phyloP scores from a whole-genome alignment of 2,113 vertebrate genomes.

The Onychostruthus taczanowskii region DNA sequence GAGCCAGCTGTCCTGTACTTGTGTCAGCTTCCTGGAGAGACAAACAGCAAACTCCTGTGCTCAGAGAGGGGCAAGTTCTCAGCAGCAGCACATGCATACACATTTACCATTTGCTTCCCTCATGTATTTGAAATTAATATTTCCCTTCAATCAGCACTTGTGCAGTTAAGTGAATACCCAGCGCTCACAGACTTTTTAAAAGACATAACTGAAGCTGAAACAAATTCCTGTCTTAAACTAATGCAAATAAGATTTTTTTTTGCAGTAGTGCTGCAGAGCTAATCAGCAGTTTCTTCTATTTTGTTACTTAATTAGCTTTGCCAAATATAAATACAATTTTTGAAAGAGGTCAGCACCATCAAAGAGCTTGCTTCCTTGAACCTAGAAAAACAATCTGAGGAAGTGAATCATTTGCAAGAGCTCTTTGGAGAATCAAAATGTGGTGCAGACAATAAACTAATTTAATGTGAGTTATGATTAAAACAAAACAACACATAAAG shows the following conservation, averaged over 20 bases:
- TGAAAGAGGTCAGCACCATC: constrained; percentile 33
- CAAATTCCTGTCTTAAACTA: neutral
- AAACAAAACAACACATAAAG: constrained; percentile 52
- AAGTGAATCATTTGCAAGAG: neutral
- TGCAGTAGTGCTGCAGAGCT: neutral
- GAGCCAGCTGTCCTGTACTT: neutral
- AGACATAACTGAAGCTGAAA: neutral
- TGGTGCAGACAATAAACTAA: neutral
- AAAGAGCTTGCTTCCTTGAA: neutral
- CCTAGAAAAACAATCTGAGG: neutral
- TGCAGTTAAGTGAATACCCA: neutral
- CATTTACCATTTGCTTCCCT: neutral
- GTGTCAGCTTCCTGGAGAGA: neutral
- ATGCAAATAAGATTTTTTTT: neutral
- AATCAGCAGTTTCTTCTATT: constrained; percentile 36
- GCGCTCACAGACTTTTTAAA: neutral
- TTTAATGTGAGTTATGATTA: constrained; percentile 50
- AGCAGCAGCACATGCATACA: neutral
- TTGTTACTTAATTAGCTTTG: constrained; percentile 36
- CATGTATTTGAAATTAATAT: neutral
- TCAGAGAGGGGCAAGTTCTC: neutral
- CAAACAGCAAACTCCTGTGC: neutral
- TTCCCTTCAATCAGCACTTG: neutral
- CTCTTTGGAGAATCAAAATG: neutral
- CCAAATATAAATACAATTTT: constrained; percentile 32